A percentile compares a stretch with the other conserved stretches of the same genome.
Evolutionary conservation across 1,140 invertebrate genomes (phyloP).

Genomic region (Leucophenga varia): DNA sequence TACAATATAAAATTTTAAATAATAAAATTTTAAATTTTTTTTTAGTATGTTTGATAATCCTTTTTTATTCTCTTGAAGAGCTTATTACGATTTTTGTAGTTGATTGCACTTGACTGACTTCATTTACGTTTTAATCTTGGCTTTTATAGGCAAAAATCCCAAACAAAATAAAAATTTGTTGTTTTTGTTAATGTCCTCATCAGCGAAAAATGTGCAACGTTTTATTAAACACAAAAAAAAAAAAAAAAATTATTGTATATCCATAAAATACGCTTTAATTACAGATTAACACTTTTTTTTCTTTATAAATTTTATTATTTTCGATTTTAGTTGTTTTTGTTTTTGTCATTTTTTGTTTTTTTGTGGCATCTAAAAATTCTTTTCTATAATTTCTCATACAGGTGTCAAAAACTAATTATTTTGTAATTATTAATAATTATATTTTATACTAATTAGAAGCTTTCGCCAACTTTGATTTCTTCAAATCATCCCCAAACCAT

Average conservation of each 20-base stretch:
- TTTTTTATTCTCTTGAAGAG: too few species aligned
- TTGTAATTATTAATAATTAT: too few species aligned
- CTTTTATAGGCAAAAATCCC: constrained; percentile 31
- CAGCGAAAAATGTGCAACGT: constrained; percentile 22
- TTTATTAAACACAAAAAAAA: constrained; percentile 18
- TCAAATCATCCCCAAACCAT: too few species aligned
- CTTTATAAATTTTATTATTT: not conserved
- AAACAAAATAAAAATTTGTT: constrained; percentile 5
- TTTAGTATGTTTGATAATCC: not conserved
- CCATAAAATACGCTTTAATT: constrained; percentile 45
- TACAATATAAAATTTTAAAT: not conserved
- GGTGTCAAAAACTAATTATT: constrained; percentile 6
- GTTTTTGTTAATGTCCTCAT: constrained; percentile 17
- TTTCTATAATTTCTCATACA: not conserved
- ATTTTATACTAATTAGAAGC: too few species aligned
- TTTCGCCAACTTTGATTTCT: too few species aligned
- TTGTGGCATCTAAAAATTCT: not conserved
- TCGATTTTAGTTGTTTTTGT: not conserved
- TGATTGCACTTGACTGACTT: constrained; percentile 19
- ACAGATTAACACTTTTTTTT: constrained; percentile 29
- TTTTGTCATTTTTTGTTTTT: not conserved
- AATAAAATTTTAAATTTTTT: constrained; percentile 4
- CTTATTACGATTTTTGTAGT: constrained; percentile 20
- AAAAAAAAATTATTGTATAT: constrained; percentile 23
- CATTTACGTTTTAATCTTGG: constrained; percentile 1